phyloP scores from a whole-genome alignment of 1,140 invertebrate genomes.

The Platorchestia sp. region DNA sequence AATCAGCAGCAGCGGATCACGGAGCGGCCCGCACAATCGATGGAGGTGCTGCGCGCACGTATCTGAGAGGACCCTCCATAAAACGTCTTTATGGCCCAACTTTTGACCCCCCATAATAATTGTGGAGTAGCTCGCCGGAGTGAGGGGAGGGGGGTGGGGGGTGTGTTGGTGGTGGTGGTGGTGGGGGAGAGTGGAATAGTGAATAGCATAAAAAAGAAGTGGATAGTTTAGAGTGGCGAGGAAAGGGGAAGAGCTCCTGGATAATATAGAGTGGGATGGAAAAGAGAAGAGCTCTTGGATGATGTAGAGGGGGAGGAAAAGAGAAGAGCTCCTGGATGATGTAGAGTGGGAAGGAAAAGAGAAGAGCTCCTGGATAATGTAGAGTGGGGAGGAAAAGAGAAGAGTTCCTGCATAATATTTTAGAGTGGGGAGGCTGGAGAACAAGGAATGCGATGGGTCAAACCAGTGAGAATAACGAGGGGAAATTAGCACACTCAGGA shows the following conservation, averaged over 20 bases:
- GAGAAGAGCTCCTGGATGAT: background rate
- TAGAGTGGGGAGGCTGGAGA: too few species aligned
- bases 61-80: conserved; percentile 4
- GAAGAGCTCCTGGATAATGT: background rate
- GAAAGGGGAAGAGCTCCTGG: background rate
- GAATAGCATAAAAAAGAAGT: background rate
- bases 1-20: too few species aligned
- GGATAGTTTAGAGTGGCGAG: background rate
- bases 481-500: too few species aligned
- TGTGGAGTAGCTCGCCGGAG: conserved; percentile 4
- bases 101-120: conserved; percentile 43
- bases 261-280: background rate
- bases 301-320: background rate
- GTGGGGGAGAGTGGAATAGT: background rate
- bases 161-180: background rate
- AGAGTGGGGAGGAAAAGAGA: background rate
- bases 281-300: too few species aligned
- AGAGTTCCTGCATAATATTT: too few species aligned
- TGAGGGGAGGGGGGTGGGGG: background rate
- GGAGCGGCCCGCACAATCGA: background rate
- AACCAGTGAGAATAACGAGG: too few species aligned
- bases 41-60: background rate
- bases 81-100: conserved; percentile 37
- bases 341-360: background rate
- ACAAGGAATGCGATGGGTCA: too few species aligned